Evolutionary conservation across 2,888 invertebrate genomes (phyloP), one percentile per base, ranked within the genome.

Genomic region (Drosophila prolongata): DNA sequence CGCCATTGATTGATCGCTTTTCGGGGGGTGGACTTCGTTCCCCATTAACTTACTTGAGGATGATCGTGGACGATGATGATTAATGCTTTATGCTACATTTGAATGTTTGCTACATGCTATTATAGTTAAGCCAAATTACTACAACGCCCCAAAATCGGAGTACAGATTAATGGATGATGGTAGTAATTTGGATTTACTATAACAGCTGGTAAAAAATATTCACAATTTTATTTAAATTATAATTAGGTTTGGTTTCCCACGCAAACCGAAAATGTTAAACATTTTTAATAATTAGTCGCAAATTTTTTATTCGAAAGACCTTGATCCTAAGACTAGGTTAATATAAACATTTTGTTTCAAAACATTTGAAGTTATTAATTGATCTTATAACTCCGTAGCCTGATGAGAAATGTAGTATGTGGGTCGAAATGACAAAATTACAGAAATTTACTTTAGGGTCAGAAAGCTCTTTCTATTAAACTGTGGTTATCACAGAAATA

Each of bases 1-100:
- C 24, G 69, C 24, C 34, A 47, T 24, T 65, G 66, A 66, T 66
- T 35, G 65, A 66, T 66, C 19, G 40, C 24, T 54, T 35, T 40
- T 46, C n/a, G 46, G 65, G 27, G 40, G 53, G 19, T 10, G 34
- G 34, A 46, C 6, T n/a, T 30, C 4, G 38, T 24, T 46, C 10
- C 16, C 30, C 34, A 49, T 40, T 64, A 24, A 34, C 65, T 27
- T 27, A 42, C 40, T 47, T 54, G 40, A 16, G 35, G 27, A 47
- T 66, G 42, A 27, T 37, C 30, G 9, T 30, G 46, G n/a, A 38
- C 9, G 54, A 47, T 66, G 65, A 65, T 66, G 65, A 65, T 66
- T 66, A 55, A 66, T 66, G 46, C 10, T 16, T 11, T 11, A 19
- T 11, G 1, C 19, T 9, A 30, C 40, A 40, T 24, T 24, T 9